Evolutionary conservation across 2,113 vertebrate genomes (phyloP).

Genomic region (Phylloscopus trochilus): DNA sequence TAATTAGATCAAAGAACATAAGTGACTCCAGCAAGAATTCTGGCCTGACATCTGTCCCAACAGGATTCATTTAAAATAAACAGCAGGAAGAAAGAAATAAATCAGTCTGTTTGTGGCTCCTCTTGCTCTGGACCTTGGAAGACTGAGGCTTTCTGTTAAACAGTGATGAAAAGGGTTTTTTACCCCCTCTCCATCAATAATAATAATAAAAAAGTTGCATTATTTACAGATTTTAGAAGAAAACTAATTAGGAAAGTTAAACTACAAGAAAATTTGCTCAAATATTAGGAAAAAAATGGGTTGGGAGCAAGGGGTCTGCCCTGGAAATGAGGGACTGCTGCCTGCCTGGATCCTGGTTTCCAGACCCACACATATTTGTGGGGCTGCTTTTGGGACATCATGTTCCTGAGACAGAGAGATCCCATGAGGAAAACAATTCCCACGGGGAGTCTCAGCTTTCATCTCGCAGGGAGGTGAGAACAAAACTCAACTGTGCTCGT

Average conservation of each 20-base stretch:
- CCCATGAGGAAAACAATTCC: neutral
- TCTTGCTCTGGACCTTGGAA: rapidly evolving
- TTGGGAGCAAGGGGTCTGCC: neutral
- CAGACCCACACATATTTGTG: rapidly evolving
- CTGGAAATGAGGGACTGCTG: neutral
- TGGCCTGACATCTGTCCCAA: neutral
- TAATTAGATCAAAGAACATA: neutral
- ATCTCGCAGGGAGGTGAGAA: neutral
- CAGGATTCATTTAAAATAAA: neutral
- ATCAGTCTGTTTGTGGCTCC: neutral
- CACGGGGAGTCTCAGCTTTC: neutral
- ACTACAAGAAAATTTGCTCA: neutral
- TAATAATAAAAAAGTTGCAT: neutral
- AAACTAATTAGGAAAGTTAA: neutral
- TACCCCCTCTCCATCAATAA: rapidly evolving
- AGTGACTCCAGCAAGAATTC: neutral
- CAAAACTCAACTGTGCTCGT: neutral
- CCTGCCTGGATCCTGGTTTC: rapidly evolving
- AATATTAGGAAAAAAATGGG: neutral
- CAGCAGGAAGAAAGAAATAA: neutral
- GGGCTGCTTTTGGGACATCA: neutral
- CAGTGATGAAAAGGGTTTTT: neutral
- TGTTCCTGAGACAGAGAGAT: neutral
- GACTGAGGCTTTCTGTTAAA: neutral
- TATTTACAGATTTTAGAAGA: neutral